These are phyloP conservation scores for Eleutherodactylus coqui DNA, from an alignment of 2,797 vertebrate species.

Conservation along the genomic window DNA sequence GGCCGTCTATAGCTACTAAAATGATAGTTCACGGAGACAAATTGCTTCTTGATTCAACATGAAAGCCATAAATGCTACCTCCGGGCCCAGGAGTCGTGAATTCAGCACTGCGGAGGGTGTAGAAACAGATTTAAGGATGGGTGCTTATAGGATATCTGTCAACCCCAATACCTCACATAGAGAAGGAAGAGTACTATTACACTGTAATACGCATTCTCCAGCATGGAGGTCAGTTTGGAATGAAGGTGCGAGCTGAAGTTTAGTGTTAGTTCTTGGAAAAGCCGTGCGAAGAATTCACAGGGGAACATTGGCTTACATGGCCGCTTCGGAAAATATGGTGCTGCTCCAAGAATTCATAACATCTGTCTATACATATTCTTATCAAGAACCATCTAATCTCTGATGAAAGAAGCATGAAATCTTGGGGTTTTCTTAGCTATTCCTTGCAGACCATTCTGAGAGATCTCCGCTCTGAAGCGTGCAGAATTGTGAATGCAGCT, in stretches of 20 bases:
- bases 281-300: not conserved
- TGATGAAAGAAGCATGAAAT: too few relatives aligned
- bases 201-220: not conserved
- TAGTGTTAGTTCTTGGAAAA: not conserved
- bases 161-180: not conserved
- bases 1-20: constrained; percentile 42
- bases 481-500: too few relatives aligned
- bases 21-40: constrained; percentile 56
- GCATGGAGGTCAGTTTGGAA: not conserved
- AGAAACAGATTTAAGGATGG: not conserved
- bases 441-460: too few relatives aligned
- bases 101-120: not conserved
- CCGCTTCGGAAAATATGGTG: not conserved
- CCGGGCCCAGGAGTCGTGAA: not conserved
- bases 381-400: not conserved
- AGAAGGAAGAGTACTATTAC: not conserved
- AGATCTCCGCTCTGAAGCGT: too few relatives aligned
- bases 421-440: too few relatives aligned
- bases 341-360: not conserved
- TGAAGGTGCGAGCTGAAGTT: not conserved
- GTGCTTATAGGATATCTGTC: not conserved
- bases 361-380: not conserved
- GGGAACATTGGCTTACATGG: not conserved
- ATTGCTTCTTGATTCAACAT: constrained; percentile 56
- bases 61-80: constrained; percentile 50